Percentiles rank a stretch among this genome's conserved stretches.
Conservation (phyloP, 2,797 vertebrate genomes). For the Anableps anableps region DNA sequence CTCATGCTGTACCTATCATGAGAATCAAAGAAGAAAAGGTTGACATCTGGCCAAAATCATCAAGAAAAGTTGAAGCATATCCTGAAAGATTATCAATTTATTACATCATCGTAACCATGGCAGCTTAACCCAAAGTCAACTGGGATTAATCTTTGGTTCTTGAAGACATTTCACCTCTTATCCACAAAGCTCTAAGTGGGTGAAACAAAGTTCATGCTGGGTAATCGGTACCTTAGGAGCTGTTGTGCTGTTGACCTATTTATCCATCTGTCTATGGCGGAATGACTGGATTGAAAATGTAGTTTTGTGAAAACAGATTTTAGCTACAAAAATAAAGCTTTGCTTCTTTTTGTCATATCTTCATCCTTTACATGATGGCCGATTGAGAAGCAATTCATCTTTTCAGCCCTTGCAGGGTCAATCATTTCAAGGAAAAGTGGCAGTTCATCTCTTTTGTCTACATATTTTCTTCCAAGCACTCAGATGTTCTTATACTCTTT, state of each 20-base stretch:
- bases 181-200: not conserved
- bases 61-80: not conserved
- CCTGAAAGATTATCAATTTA: not conserved
- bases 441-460: not conserved
- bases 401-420: not conserved
- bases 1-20: slow-evolving; percentile 49
- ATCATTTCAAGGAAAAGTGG: not conserved
- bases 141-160: slow-evolving; percentile 4
- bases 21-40: slow-evolving; percentile 25
- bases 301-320: not conserved
- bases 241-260: not conserved
- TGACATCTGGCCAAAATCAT: slow-evolving; percentile 45
- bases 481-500: too few relatives aligned
- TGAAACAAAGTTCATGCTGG: not conserved
- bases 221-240: not conserved
- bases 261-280: not conserved
- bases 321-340: not conserved
- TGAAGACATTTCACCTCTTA: slow-evolving; percentile 2
- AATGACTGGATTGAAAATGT: not conserved
- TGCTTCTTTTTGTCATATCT: not conserved
- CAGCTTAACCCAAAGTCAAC: not conserved
- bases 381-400: not conserved
- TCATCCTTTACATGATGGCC: not conserved
- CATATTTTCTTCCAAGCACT: too few relatives aligned
- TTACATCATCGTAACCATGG: not conserved